Evolutionary conservation across 1,140 invertebrate species (phyloP), one percentile per base, ranked within the genome.

Genomic region (Antheraea mylitta): DNA sequence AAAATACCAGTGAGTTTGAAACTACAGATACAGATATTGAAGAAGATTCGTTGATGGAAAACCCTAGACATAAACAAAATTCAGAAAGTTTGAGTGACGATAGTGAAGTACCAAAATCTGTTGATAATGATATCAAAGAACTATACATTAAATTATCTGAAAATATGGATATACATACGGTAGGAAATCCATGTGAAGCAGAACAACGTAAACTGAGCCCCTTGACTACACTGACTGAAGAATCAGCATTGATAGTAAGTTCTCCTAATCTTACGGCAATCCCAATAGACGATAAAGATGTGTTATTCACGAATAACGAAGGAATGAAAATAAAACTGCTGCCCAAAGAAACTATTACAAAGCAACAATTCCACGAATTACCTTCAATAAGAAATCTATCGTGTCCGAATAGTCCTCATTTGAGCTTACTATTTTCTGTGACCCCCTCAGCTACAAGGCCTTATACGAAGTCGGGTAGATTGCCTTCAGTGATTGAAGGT

Each of bases 151-250:
- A 81, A 67, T 66, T 90, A 10, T 76, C 77, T 19, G 76, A 78
- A 66, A 86, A 71, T 69, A 69, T 78, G 7, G 77, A 79, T 38
- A 59, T 77, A 8, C 67, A 74, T 60, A 53, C 69, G 8, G 59
- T 62, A 42, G 69, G 75, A n/a, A 68, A 64, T 62, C 66, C 70
- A 7, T 63, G 58, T 45, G 78, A 83, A 9, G 62, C 72, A 13
- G 74, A 76, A 4, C 67, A 72, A 64, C 72, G 53, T 45, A 81
- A 77, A 13, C 58, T 83, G 58, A 69, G 74, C 18, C 70, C 78
- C 7, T 68, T 90, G 0, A 84, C 89, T 6, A 84, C 87, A 16
- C 71, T 91, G 8, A 85, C 86, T 36, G 89, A 91, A 71, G 89
- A 91, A 73, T 83, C 83, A 22, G 67, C 69, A n/a, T 67, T 71